phyloP scores from a whole-genome alignment of 2,113 vertebrate species.

The Ictidomys tridecemlineatus region DNA sequence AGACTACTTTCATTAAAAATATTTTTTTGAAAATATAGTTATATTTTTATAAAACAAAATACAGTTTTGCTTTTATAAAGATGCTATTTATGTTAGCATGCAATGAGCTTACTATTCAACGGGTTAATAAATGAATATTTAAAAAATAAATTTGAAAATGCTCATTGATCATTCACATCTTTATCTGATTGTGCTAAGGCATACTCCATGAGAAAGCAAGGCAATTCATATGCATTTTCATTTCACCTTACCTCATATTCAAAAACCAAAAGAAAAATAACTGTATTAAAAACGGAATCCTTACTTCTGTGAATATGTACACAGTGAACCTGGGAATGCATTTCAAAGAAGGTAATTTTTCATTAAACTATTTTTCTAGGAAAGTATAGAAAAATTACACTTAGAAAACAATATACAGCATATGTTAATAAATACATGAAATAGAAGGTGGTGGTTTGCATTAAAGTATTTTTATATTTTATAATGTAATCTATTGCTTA shows the following conservation, averaged over 20 bases:
- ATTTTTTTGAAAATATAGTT: neutral
- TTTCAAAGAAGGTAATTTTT: neutral
- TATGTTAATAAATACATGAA: neutral
- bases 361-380: conserved; percentile 6
- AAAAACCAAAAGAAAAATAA: conserved; percentile 19
- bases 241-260: neutral
- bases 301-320: neutral
- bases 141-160: neutral
- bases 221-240: neutral
- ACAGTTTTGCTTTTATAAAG: neutral
- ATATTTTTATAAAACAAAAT: conserved; percentile 29
- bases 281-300: neutral
- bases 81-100: neutral
- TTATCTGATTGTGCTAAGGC: neutral
- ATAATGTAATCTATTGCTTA: neutral
- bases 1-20: neutral
- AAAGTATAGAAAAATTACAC: neutral
- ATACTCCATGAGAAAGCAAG: neutral
- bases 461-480: conserved; percentile 28
- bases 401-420: neutral
- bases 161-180: neutral
- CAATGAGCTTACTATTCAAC: neutral
- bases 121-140: neutral
- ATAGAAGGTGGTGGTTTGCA: neutral
- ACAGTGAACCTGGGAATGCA: neutral